These are phyloP conservation scores for Rhinophrynus dorsalis DNA, from an alignment of 2,797 vertebrate genomes.

Conservation along the genomic window DNA sequence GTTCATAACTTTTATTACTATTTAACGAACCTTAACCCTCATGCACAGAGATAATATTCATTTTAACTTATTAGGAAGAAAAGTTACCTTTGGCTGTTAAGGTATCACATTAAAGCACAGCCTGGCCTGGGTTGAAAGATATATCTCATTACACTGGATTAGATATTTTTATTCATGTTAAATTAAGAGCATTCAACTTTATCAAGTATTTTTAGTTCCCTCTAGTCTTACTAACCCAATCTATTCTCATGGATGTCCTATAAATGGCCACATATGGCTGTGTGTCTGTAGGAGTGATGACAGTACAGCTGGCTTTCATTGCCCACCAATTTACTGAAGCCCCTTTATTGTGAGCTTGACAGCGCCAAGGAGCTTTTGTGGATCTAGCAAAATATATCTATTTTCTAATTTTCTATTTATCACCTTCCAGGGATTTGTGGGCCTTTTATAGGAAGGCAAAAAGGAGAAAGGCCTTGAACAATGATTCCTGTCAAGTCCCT, in stretches of 20 bases:
- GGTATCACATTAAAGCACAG: conserved; percentile 57
- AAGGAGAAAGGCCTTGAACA: conserved; percentile 72
- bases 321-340: conserved; percentile 76
- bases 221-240: conserved; percentile 70
- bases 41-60: conserved; percentile 35
- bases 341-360: conserved; percentile 78
- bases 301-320: conserved; percentile 76
- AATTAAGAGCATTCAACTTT: conserved; percentile 78
- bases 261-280: conserved; percentile 82
- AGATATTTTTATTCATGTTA: conserved; percentile 82
- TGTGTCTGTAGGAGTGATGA: conserved; percentile 78
- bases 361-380: conserved; percentile 72
- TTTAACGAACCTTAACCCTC: conserved; percentile 37
- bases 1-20: conserved; percentile 35
- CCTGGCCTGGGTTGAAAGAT: conserved; percentile 64
- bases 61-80: conserved; percentile 60
- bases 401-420: conserved; percentile 88
- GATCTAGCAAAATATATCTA: conserved; percentile 82
- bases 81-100: conserved; percentile 68
- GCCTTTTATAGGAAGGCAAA: conserved; percentile 73
- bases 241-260: conserved; percentile 71
- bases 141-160: conserved; percentile 73
- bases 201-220: conserved; percentile 75
- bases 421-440: conserved; percentile 76
- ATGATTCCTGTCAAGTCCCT: conserved; percentile 79